A percentile compares a stretch with the other conserved stretches of the same genome.
phyloP scores from a whole-genome alignment of 2,113 vertebrate genomes.

The Mastomys coucha region DNA sequence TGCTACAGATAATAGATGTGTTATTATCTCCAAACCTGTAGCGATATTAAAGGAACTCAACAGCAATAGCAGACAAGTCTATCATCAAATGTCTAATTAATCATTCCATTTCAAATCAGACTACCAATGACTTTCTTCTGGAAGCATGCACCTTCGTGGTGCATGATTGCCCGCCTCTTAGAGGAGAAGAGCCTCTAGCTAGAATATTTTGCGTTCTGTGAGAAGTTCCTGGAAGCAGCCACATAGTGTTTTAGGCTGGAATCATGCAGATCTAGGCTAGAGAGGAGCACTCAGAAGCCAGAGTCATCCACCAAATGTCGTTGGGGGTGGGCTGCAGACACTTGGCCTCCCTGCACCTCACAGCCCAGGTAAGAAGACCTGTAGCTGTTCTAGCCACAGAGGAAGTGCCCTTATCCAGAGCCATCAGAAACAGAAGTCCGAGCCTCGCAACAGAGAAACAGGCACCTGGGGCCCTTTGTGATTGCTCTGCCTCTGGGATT shows the following conservation, averaged over 20 bases:
- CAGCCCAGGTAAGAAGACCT: neutral
- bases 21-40: neutral
- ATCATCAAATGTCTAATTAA: constrained; percentile 13
- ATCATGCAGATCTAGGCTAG: accelerated
- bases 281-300: neutral
- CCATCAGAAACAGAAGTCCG: constrained; percentile 43
- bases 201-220: neutral
- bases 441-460: neutral
- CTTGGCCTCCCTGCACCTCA: too few species aligned
- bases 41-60: neutral
- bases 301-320: neutral
- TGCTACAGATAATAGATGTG: neutral
- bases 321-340: neutral
- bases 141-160: neutral
- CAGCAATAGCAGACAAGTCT: neutral
- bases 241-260: neutral
- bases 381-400: neutral
- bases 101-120: neutral
- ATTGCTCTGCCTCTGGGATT: neutral
- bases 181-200: neutral
- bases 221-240: neutral
- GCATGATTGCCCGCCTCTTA: too few species aligned
- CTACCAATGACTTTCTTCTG: neutral
- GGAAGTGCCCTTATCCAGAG: neutral
- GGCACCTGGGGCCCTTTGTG: neutral